Evolutionary conservation across 2,113 vertebrate species (phyloP).

Genomic region (Alouatta palliata): DNA sequence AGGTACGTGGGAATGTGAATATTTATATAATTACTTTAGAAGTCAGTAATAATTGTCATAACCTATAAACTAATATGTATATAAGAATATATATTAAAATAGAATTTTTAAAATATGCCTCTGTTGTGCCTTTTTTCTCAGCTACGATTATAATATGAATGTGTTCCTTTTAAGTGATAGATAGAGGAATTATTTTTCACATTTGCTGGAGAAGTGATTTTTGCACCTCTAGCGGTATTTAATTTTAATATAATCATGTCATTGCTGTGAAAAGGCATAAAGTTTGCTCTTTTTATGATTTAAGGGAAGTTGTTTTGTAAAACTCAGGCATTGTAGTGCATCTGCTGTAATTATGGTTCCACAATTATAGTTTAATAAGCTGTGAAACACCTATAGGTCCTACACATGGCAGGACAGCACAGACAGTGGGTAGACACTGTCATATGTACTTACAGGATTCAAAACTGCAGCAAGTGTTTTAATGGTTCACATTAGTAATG

Average conservation of each 20-base stretch:
- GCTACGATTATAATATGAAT: not conserved
- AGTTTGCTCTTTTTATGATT: not conserved
- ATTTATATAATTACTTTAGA: not conserved
- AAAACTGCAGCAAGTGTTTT: constrained; percentile 5
- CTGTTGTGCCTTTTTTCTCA: not conserved
- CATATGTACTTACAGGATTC: not conserved
- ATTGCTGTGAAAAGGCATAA: constrained; percentile 2
- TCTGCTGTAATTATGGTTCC: constrained; percentile 38
- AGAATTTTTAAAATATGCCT: not conserved
- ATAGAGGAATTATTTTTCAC: not conserved
- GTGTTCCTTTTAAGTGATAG: not conserved
- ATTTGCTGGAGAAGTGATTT: not conserved
- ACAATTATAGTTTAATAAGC: not conserved
- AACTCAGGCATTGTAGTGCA: not conserved
- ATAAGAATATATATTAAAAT: not conserved
- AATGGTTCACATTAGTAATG: not conserved
- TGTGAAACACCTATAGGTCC: constrained; percentile 26
- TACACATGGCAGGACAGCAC: not conserved
- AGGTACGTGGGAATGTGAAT: not conserved
- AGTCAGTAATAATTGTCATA: not conserved
- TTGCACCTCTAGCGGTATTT: not conserved
- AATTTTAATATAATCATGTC: constrained; percentile 20
- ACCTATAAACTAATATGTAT: not conserved
- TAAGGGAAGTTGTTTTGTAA: constrained; percentile 21
- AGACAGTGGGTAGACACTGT: not conserved